phyloP scores from a whole-genome alignment of 2,113 vertebrate genomes.

The Gnathonemus echidnorhynchus region DNA sequence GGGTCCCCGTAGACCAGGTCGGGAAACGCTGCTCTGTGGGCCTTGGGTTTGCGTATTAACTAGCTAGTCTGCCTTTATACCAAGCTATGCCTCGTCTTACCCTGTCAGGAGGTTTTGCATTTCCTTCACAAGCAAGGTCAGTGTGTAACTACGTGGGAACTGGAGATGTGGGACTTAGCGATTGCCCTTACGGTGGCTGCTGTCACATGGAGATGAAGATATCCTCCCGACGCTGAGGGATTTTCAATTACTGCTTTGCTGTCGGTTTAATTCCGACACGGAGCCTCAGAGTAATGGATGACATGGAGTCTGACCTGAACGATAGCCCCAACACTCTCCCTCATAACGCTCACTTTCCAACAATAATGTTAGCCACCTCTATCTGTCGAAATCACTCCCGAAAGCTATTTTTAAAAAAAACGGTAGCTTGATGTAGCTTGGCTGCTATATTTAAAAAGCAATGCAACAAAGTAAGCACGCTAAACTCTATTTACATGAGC shows the following conservation, averaged over 20 bases:
- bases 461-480: not conserved
- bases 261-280: conserved; percentile 7
- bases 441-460: not conserved
- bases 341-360: not conserved
- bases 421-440: not conserved
- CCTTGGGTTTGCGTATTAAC: conserved; percentile 33
- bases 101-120: conserved; percentile 45
- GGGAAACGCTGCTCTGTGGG: not conserved
- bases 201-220: not conserved
- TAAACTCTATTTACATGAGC: not conserved
- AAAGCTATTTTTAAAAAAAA: not conserved
- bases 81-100: conserved; percentile 32
- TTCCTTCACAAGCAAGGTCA: conserved; percentile 38
- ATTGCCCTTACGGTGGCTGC: not conserved
- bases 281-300: not conserved
- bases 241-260: not conserved
- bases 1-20: not conserved
- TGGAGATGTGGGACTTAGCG: conserved; percentile 13
- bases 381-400: not conserved
- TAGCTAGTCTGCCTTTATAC: conserved; percentile 46
- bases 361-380: not conserved
- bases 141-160: conserved; percentile 16
- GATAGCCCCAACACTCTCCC: not conserved
- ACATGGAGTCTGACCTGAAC: not conserved
- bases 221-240: not conserved